phyloP scores from a whole-genome alignment of 1,140 invertebrate species.

The Apis mellifera region DNA sequence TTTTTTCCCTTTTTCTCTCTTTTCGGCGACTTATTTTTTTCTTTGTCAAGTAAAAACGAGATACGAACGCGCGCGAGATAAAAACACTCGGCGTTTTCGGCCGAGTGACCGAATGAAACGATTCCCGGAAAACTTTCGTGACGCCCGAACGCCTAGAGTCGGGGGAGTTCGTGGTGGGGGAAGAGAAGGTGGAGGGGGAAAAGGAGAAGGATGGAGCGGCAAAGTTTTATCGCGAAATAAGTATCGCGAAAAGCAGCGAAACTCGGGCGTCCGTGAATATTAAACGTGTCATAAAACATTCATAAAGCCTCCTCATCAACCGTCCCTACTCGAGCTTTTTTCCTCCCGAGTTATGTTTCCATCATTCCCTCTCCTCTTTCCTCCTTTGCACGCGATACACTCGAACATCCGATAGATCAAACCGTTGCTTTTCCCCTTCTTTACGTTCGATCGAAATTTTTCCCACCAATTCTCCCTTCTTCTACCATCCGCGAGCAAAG shows the following conservation, averaged over 20 bases:
- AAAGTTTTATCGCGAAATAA: constrained; percentile 62
- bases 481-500: background rate
- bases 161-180: too few species aligned
- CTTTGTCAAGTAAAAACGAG: background rate
- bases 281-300: constrained; percentile 63
- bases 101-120: constrained; percentile 41
- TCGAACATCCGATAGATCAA: too few species aligned
- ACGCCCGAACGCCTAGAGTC: too few species aligned
- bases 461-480: too few species aligned
- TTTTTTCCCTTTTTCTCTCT: background rate
- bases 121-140: constrained; percentile 34
- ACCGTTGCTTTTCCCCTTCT: too few species aligned
- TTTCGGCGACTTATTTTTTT: too few species aligned
- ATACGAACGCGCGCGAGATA: constrained; percentile 10
- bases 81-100: constrained; percentile 30
- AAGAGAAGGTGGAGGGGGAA: too few species aligned
- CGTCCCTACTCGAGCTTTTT: constrained; percentile 34
- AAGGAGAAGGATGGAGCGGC: background rate
- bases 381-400: too few species aligned
- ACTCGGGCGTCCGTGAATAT: constrained; percentile 58
- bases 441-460: too few species aligned
- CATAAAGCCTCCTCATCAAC: constrained; percentile 50
- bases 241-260: constrained; percentile 49
- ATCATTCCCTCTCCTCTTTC: too few species aligned
- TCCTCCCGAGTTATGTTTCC: background rate